Conservation (phyloP, 2,888 invertebrate genomes). For the Acrobasis consociella region DNA sequence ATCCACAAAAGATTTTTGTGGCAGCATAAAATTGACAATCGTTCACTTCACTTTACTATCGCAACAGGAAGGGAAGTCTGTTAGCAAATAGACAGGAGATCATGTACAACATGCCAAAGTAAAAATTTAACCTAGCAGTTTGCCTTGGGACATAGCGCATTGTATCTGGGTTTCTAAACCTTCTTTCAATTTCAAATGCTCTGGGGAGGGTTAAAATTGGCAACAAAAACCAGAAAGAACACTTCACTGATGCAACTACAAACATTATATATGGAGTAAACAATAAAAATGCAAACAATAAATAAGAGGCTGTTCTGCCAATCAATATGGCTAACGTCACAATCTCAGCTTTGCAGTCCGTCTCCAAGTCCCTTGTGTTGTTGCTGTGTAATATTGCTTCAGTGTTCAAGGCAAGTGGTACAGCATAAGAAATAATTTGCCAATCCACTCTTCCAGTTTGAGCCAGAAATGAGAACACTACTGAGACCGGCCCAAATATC, state of each 20-base stretch:
- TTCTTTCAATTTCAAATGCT: conserved; percentile 95
- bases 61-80: conserved; percentile 83
- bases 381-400: conserved; percentile 98
- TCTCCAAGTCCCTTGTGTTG: conserved; percentile 95
- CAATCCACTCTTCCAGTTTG: conserved; percentile 96
- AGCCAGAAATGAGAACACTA: conserved; percentile 95
- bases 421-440: conserved; percentile 95
- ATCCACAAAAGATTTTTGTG: not conserved
- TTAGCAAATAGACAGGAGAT: conserved; percentile 89
- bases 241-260: conserved; percentile 92
- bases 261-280: conserved; percentile 96
- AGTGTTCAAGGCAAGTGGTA: conserved; percentile 96
- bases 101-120: conserved; percentile 95
- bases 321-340: conserved; percentile 97
- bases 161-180: conserved; percentile 90
- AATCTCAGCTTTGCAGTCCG: conserved; percentile 94
- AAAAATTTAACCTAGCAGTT: conserved; percentile 95
- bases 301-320: conserved; percentile 94
- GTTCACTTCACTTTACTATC: conserved; percentile 37
- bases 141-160: conserved; percentile 92
- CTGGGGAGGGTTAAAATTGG: conserved; percentile 93
- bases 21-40: not conserved
- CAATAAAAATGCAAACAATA: conserved; percentile 93
- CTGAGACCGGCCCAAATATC: conserved; percentile 96
- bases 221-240: conserved; percentile 93